Evolutionary conservation across 2,888 invertebrate genomes (phyloP).

Genomic region (Sinodicranocentrus sp.): DNA sequence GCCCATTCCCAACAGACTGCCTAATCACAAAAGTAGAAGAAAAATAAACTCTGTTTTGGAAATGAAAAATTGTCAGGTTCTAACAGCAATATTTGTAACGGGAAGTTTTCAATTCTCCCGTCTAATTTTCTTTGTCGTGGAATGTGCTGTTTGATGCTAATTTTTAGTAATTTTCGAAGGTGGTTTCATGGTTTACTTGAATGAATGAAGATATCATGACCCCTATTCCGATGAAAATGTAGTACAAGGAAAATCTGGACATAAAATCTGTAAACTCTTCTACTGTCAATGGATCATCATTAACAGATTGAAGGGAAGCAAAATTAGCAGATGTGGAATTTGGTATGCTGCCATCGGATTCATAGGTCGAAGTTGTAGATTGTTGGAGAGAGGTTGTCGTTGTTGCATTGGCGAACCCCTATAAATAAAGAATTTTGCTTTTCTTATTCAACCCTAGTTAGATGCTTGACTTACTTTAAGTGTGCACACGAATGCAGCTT

Average conservation of each 20-base stretch:
- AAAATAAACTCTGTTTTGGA: not conserved
- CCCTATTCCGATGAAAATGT: conserved; percentile 79
- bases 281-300: conserved; percentile 64
- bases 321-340: conserved; percentile 22
- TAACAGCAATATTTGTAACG: not conserved
- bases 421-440: not conserved
- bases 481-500: not conserved
- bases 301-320: not conserved
- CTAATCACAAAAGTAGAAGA: conserved; percentile 71
- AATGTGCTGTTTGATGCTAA: not conserved
- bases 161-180: not conserved
- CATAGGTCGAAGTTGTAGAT: not conserved
- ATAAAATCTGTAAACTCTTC: conserved; percentile 77
- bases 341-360: conserved; percentile 1
- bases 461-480: no score
- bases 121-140: no score
- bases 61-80: not conserved
- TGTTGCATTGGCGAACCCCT: conserved; percentile 71
- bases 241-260: conserved; percentile 78
- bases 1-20: conserved; percentile 78
- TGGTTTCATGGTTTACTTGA: conserved; percentile 77
- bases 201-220: conserved; percentile 80
- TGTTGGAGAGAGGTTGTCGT: conserved; percentile 20
- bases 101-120: not conserved
- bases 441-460: not conserved